Evolutionary conservation across 1,140 invertebrate genomes (phyloP), one percentile per base, ranked within the genome.

Genomic region (Lepidurus couesii): DNA sequence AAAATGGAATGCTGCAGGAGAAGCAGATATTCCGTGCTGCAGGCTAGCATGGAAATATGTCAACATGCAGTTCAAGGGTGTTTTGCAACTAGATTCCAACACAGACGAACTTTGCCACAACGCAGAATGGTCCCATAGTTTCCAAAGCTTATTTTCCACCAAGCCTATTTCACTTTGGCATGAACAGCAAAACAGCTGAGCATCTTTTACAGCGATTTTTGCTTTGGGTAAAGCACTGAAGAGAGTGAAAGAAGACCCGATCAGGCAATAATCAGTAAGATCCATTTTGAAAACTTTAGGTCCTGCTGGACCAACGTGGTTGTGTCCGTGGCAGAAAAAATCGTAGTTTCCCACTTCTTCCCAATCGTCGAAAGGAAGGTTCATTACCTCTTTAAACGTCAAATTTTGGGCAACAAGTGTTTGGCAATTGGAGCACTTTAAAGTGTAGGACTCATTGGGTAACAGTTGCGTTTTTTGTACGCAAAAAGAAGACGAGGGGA

Each of bases 231-330:
- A 65, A 16, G n/a, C 16, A 65, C 21, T 13, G 13, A 65, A 65
- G 6, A n/a, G 53, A 4, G 53, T 65, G 13, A 65, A 65, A 7
- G 53, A 13, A 7, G 53, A 65, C 21, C 53, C 53, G 3, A 65
- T 65, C 53, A 65, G 16, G 13, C 53, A 65, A 5, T 65, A 65
- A 7, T 21, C 53, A 21, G 53, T 65, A 13, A 65, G 13, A 21
- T 65, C 53, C 53, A 65, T 65, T 65, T 65, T 65, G 53, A 65
- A 65, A 16, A n/a, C 16, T 65, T 65, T 65, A 7, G 53, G 53
- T 65, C 53, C 53, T 7, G 21, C 53, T 65, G 53, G 53, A n/a
- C 53, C 53, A 21, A 1, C 21, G 13, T 65, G 53, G 21, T 65
- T 65, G 8, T 65, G 53, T 7, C 16, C 53, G 13, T 65, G 53